Evolutionary conservation across 2,888 invertebrate genomes (phyloP).

Genomic region (Agrochola circellaris): DNA sequence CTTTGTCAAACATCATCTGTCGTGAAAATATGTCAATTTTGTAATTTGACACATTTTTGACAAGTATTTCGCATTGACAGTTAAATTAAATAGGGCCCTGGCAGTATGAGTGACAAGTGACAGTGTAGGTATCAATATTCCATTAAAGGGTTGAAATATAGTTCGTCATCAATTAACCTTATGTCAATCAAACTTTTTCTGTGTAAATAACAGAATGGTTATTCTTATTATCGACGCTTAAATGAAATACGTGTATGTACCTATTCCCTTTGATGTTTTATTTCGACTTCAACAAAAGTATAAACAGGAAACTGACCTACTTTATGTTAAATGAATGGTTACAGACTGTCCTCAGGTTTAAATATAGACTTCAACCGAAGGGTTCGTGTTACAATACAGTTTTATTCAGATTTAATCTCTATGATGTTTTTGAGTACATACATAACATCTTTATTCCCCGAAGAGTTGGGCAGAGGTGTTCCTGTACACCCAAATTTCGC

Average conservation of each 20-base stretch:
- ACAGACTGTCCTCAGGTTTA: constrained; percentile 30
- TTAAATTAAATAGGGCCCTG: not conserved
- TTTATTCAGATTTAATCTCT: not conserved
- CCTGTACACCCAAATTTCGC: too few relatives aligned
- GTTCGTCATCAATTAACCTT: not conserved
- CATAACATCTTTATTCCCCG: too few relatives aligned
- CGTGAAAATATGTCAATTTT: not conserved
- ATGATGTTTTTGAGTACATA: not conserved
- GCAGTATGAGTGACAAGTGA: not conserved
- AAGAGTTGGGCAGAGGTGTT: too few relatives aligned
- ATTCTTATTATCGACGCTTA: not conserved
- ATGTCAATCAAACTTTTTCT: constrained; percentile 9
- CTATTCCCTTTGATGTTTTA: not conserved
- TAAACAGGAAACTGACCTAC: constrained; percentile 31
- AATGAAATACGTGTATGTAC: constrained; percentile 2
- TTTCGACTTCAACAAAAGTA: not conserved
- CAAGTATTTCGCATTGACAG: not conserved
- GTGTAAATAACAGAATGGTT: constrained; percentile 4
- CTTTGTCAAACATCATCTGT: not conserved
- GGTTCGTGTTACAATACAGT: constrained; percentile 6
- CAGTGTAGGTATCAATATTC: not conserved
- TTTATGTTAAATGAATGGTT: constrained; percentile 27
- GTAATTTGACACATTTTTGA: not conserved
- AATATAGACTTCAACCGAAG: constrained; percentile 21
- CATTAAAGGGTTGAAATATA: not conserved